A percentile compares a stretch with the other conserved stretches of the same genome.
Evolutionary conservation across 2,888 invertebrate species (phyloP).

Genomic region (Aelia acuminata): DNA sequence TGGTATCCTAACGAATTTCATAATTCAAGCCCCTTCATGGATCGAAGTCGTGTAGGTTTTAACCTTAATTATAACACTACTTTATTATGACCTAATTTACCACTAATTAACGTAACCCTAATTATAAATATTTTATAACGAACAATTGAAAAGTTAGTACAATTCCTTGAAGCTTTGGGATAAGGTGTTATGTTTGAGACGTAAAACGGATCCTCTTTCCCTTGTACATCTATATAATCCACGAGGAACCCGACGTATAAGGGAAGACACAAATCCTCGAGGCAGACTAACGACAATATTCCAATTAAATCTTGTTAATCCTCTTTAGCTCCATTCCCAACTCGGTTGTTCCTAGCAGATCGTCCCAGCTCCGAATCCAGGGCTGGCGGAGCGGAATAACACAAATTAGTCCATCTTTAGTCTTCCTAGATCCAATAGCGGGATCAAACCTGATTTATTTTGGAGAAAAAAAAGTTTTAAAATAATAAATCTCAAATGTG

Average conservation of each 20-base stretch:
- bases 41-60: no score
- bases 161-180: neutral
- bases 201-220: neutral
- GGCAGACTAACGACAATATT: neutral
- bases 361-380: neutral
- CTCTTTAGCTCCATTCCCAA: neutral
- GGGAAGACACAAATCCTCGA: neutral
- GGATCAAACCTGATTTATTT: rapidly evolving
- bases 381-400: neutral
- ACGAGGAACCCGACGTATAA: neutral
- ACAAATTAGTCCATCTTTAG: neutral
- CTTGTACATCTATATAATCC: neutral
- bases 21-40: no score
- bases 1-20: no score
- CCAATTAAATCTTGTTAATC: neutral
- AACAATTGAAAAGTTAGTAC: no score
- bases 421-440: neutral
- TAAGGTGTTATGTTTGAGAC: neutral
- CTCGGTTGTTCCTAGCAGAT: neutral
- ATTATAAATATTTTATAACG: no score
- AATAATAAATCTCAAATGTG: no score
- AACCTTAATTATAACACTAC: no score
- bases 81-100: no score
- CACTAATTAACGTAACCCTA: no score
- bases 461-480: neutral